Conservation (phyloP, 2,888 invertebrate genomes). For the Exephanes ischioxanthus region DNA sequence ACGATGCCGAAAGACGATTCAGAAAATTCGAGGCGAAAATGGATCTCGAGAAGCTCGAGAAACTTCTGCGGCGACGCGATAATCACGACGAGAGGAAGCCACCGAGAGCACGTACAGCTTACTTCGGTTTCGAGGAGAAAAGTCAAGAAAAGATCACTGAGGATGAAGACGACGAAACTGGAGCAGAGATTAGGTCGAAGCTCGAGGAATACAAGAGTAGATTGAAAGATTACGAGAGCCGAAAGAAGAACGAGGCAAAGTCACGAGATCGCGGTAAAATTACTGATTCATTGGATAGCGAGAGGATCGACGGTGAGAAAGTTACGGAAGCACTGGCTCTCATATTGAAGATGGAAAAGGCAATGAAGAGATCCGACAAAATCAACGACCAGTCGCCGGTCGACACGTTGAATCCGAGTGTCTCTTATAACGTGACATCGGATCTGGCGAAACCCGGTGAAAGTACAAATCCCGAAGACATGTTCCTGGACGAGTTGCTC, state of each 20-base stretch:
- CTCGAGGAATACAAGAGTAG: conserved; percentile 75
- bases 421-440: conserved; percentile 40
- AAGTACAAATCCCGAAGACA: conserved; percentile 51
- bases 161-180: conserved; percentile 62
- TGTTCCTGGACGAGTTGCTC: conserved; percentile 70
- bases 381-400: conserved; percentile 6
- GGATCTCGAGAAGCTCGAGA: conserved; percentile 70
- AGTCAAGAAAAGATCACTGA: conserved; percentile 43
- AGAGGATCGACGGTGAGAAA: conserved; percentile 70
- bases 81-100: conserved; percentile 44
- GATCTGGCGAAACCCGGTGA: conserved; percentile 21
- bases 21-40: conserved; percentile 56
- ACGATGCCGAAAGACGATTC: conserved; percentile 49
- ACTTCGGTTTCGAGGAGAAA: conserved; percentile 56
- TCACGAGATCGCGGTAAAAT: conserved; percentile 18
- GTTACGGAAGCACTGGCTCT: conserved; percentile 72
- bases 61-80: conserved; percentile 67
- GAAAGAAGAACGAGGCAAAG: conserved; percentile 56
- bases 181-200: conserved; percentile 72
- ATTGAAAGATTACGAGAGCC: conserved; percentile 68
- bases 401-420: background rate
- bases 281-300: conserved; percentile 32
- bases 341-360: conserved; percentile 73
- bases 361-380: conserved; percentile 65
- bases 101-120: conserved; percentile 43